Conservation (phyloP, 2,113 vertebrate species). For the Heterotis niloticus region DNA sequence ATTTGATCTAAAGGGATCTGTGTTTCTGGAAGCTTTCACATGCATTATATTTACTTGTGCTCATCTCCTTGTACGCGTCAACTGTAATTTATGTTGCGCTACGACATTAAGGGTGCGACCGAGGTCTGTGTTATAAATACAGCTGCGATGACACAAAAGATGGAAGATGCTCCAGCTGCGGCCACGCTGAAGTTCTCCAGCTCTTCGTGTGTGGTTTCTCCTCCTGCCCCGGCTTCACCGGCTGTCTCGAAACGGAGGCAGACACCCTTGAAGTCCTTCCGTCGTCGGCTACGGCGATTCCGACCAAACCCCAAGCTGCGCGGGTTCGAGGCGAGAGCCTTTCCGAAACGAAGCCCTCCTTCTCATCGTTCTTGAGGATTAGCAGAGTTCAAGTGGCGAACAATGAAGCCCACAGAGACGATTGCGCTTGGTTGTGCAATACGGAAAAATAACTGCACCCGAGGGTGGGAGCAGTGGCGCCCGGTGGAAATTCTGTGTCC, state of each 20-base stretch:
- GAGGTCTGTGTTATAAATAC: neutral
- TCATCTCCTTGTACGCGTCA: neutral
- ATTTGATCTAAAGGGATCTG: neutral
- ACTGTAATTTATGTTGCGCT: neutral
- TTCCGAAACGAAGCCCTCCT: neutral
- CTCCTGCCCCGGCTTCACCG: neutral
- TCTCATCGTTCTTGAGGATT: neutral
- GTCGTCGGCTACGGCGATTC: neutral
- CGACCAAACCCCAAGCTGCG: neutral
- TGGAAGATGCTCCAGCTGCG: no score
- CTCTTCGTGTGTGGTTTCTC: neutral
- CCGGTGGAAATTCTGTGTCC: no score
- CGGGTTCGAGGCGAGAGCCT: slow-evolving; percentile 1
- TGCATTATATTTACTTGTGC: neutral
- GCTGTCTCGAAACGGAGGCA: neutral
- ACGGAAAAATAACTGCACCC: neutral
- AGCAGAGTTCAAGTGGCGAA: neutral
- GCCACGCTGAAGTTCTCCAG: neutral
- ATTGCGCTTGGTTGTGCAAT: neutral
- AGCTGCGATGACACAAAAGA: neutral
- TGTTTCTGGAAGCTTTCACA: neutral
- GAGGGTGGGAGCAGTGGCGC: neutral
- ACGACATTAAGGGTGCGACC: neutral
- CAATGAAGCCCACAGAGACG: neutral
- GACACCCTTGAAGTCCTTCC: neutral